Conservation (phyloP, 2,113 vertebrate genomes). For the Cygnus atratus region DNA sequence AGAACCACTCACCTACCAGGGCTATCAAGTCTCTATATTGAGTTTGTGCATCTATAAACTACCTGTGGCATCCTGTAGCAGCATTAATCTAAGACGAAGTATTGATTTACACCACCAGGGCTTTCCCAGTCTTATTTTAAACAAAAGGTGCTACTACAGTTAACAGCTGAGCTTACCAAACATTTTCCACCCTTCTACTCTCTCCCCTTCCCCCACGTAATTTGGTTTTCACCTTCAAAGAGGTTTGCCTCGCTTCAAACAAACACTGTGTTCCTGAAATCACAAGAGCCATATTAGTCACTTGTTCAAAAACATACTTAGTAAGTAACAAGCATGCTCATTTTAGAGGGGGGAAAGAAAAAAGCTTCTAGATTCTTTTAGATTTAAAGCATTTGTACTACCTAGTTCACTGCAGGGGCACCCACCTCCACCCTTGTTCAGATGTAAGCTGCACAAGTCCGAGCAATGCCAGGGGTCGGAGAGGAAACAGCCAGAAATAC, state of each 20-base stretch:
- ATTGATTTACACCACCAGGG: not conserved
- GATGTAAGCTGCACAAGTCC: not conserved
- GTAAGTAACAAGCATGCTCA: accelerated
- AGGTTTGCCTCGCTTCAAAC: not conserved
- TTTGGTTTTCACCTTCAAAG: not conserved
- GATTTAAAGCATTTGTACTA: not conserved
- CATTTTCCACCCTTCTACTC: not conserved
- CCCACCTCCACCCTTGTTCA: not conserved
- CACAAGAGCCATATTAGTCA: not conserved
- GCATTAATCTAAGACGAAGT: not conserved
- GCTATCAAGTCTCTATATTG: not conserved
- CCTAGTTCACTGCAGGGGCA: not conserved
- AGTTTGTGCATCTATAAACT: not conserved
- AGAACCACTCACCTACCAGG: not conserved
- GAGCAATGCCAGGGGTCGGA: not conserved
- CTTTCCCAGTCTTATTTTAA: not conserved
- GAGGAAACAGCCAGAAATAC: not conserved
- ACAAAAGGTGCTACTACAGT: not conserved
- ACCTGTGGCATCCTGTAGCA: not conserved
- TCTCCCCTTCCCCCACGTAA: not conserved
- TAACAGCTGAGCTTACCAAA: not conserved
- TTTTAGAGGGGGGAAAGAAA: not conserved
- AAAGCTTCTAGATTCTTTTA: not conserved
- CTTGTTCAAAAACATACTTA: not conserved
- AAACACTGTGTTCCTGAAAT: not conserved